Evolutionary conservation across 1,140 invertebrate species (phyloP).

Genomic region (Danaus melanippus): DNA sequence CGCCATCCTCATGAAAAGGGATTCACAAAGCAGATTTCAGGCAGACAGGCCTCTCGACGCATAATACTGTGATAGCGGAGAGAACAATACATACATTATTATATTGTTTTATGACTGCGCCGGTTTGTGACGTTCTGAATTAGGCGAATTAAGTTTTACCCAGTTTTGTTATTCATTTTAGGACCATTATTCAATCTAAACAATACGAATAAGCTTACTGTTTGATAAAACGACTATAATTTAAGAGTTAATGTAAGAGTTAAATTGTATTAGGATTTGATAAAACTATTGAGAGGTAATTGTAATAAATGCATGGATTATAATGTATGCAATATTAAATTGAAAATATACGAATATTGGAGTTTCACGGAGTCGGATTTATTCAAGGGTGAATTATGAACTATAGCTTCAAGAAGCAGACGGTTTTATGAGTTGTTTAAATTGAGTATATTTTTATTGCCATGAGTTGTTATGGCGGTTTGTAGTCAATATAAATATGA

Average conservation of each 20-base stretch:
- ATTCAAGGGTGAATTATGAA: constrained; percentile 16
- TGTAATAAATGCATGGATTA: too few relatives aligned
- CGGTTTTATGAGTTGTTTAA: constrained; percentile 30
- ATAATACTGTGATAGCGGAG: constrained; percentile 47
- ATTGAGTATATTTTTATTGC: constrained; percentile 27
- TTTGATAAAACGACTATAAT: too few relatives aligned
- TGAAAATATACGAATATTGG: constrained; percentile 2
- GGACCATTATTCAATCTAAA: constrained; percentile 4
- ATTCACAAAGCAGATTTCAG: constrained; percentile 62
- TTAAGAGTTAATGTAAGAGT: too few relatives aligned
- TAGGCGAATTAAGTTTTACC: constrained; percentile 35
- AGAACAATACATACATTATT: constrained; percentile 49
- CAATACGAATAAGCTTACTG: too few relatives aligned
- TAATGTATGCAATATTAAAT: too few relatives aligned
- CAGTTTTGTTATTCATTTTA: constrained; percentile 13
- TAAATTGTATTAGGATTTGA: too few relatives aligned
- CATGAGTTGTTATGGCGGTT: background rate
- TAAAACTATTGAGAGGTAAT: too few relatives aligned
- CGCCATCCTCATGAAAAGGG: constrained; percentile 52
- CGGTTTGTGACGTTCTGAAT: constrained; percentile 45
- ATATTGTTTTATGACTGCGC: constrained; percentile 54
- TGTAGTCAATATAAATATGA: too few relatives aligned
- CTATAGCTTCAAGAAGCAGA: constrained; percentile 24
- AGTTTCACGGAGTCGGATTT: constrained; percentile 18
- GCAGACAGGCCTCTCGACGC: constrained; percentile 33